Evolutionary conservation across 2,797 vertebrate genomes (phyloP).

Genomic region (Gymnoscopelus braueri): DNA sequence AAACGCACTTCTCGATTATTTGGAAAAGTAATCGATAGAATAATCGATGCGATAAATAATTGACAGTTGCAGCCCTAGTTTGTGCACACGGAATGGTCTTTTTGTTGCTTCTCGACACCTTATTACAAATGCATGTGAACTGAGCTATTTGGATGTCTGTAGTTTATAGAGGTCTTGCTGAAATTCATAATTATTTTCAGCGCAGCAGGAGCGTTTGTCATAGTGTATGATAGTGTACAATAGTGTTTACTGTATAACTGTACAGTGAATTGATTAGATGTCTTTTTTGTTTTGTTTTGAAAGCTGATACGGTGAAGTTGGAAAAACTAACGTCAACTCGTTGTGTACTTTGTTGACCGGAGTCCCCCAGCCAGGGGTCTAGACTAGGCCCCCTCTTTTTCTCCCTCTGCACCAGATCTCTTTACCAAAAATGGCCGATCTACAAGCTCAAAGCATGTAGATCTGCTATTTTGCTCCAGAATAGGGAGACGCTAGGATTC

Average conservation of each 20-base stretch:
- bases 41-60: too few relatives aligned
- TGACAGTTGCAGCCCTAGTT: not conserved
- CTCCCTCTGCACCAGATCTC: too few relatives aligned
- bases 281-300: conserved; percentile 12
- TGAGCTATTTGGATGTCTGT: conserved; percentile 29
- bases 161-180: conserved; percentile 29
- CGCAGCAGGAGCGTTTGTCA: conserved; percentile 27
- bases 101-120: conserved; percentile 16
- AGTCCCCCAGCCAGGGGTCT: too few relatives aligned
- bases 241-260: conserved; percentile 38
- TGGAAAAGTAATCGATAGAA: too few relatives aligned
- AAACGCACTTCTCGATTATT: too few relatives aligned
- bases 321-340: not conserved
- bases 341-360: too few relatives aligned
- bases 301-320: conserved; percentile 28
- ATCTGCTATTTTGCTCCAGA: too few relatives aligned
- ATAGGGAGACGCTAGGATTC: too few relatives aligned
- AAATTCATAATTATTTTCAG: conserved; percentile 24
- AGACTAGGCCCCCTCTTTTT: too few relatives aligned
- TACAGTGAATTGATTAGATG: conserved; percentile 39
- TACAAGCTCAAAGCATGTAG: too few relatives aligned
- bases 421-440: too few relatives aligned
- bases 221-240: conserved; percentile 37
- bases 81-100: conserved; percentile 27
- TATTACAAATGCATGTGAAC: conserved; percentile 49